Percentiles rank a stretch among this genome's conserved stretches.
Evolutionary conservation across 2,113 vertebrate genomes (phyloP).

Genomic region (Chionis minor): DNA sequence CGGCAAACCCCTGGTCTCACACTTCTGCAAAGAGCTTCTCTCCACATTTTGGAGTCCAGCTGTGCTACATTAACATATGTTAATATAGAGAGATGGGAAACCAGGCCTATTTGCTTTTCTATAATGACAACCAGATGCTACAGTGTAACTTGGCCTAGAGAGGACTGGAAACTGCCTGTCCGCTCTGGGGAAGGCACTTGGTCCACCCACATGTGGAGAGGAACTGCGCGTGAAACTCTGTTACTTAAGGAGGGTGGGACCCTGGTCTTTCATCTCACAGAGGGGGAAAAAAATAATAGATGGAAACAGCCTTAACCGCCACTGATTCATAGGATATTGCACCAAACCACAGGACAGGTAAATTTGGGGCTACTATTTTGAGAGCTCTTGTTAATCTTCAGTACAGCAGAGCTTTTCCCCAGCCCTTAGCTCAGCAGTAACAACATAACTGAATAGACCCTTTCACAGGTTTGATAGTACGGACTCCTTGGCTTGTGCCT

Average conservation of each 20-base stretch:
- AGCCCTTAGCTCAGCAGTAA: not conserved
- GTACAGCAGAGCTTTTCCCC: not conserved
- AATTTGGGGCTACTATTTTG: not conserved
- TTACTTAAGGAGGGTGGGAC: not conserved
- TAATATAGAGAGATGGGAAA: not conserved
- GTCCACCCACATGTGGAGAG: not conserved
- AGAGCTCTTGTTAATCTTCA: not conserved
- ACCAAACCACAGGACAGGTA: not conserved
- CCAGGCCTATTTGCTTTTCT: fast-evolving
- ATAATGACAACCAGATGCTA: not conserved
- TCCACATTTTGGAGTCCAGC: not conserved
- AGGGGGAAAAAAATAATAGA: not conserved
- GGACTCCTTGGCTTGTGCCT: not conserved
- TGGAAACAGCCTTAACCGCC: not conserved
- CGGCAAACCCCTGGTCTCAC: not conserved
- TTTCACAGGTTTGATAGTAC: not conserved
- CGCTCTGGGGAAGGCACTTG: fast-evolving
- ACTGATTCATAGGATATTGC: not conserved
- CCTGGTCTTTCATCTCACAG: not conserved
- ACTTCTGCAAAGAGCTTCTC: not conserved
- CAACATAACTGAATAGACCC: not conserved
- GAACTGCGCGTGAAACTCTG: not conserved
- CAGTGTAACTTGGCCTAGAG: not conserved
- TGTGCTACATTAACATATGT: not conserved
- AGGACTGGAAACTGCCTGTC: not conserved